These are phyloP conservation scores for Vireo altiloquus DNA, from an alignment of 2,113 vertebrate species.

Conservation along the genomic window DNA sequence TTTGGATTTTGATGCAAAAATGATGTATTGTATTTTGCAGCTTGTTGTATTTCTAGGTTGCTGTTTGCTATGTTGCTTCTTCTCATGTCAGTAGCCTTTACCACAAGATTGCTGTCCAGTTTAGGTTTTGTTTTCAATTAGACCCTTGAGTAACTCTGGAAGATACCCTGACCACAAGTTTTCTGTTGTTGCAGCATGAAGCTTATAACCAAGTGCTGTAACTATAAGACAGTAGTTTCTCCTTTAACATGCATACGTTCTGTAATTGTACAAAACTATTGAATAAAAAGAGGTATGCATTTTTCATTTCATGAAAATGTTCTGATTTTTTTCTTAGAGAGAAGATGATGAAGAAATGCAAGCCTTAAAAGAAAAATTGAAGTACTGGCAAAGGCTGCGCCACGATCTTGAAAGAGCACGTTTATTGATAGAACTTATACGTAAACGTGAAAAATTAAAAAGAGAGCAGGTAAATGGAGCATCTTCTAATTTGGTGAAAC, in stretches of 20 bases:
- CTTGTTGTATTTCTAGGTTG: background rate
- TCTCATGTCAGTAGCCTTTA: background rate
- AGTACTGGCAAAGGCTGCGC: slow-evolving; percentile 93
- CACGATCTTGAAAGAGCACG: slow-evolving; percentile 93
- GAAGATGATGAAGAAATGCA: slow-evolving; percentile 89
- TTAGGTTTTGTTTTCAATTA: background rate
- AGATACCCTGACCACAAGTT: background rate
- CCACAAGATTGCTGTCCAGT: background rate
- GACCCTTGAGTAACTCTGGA: background rate
- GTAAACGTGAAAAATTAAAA: slow-evolving; percentile 97
- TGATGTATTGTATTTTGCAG: background rate
- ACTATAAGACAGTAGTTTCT: background rate
- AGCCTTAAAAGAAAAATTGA: slow-evolving; percentile 91
- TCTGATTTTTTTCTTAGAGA: slow-evolving; percentile 60
- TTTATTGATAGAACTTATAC: slow-evolving; percentile 91
- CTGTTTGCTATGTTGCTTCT: background rate
- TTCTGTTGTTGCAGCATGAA: background rate
- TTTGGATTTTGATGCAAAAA: background rate
- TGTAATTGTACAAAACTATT: background rate
- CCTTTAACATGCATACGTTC: background rate
- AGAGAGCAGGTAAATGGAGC: slow-evolving; percentile 86
- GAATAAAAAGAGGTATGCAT: background rate
- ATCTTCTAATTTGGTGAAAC: background rate
- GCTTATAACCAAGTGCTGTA: background rate
- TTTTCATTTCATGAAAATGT: background rate